These are phyloP conservation scores for Nysson spinosus DNA, from an alignment of 2,888 invertebrate species.

Conservation along the genomic window DNA sequence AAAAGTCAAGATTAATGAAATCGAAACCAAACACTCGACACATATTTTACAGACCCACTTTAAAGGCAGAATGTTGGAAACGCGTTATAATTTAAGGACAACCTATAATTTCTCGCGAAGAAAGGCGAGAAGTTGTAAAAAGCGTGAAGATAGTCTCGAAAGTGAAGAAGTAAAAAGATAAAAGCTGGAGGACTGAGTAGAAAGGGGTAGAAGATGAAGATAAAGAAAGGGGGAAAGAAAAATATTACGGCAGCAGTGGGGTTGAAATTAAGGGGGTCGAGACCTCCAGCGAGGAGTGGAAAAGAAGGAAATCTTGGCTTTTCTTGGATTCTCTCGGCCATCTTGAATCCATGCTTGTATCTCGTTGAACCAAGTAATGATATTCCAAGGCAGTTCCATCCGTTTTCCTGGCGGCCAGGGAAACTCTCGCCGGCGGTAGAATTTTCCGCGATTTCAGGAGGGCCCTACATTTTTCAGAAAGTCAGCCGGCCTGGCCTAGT, in stretches of 20 bases:
- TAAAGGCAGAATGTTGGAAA: too few relatives aligned
- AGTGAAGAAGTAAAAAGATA: neutral
- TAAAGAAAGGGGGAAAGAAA: constrained; percentile 15
- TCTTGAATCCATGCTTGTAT: too few relatives aligned
- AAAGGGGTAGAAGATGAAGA: constrained; percentile 1
- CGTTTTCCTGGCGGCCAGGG: too few relatives aligned
- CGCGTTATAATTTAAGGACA: too few relatives aligned
- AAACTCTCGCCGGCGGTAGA: constrained; percentile 14
- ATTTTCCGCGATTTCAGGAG: constrained; percentile 25
- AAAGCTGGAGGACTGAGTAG: neutral
- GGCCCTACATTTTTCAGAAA: constrained; percentile 25
- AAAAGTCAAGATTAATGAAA: too few relatives aligned
- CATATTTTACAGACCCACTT: too few relatives aligned
- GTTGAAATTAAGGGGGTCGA: constrained; percentile 37
- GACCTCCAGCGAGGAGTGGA: constrained; percentile 8
- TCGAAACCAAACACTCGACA: too few relatives aligned
- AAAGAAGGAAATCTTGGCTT: neutral
- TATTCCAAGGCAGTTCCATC: too few relatives aligned
- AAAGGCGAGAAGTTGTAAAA: constrained; percentile 12
- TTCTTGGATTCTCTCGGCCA: too few relatives aligned
- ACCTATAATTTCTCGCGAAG: constrained; percentile 32
- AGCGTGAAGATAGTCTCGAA: constrained; percentile 5
- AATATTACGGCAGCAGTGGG: constrained; percentile 17
- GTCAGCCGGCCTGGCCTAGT: constrained; percentile 38
- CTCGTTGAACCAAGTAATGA: too few relatives aligned